Evolutionary conservation across 2,113 vertebrate species (phyloP), one percentile per base, ranked within the genome.

Genomic region (Hyaena hyaena): DNA sequence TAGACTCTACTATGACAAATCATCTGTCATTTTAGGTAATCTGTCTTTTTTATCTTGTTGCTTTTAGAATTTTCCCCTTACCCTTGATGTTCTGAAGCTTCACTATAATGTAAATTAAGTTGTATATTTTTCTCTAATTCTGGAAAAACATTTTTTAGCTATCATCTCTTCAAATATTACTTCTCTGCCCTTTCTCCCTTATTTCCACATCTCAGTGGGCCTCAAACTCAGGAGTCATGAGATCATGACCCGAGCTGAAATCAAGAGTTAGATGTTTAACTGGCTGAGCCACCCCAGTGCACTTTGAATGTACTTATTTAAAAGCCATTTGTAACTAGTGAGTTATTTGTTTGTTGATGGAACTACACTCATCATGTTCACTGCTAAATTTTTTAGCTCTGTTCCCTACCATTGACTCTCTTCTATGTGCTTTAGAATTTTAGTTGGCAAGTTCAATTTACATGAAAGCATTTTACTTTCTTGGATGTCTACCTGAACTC

Each of bases 11-110:
- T 66, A n/a, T 77, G 39, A 95, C n/a, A 95, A 94, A 84, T 79
- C 55, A 77, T 53, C 74, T 90, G 16, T 58, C 48, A 92, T 50
- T 83, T 83, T 86, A 77, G 26, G 15, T 45, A 26, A 65, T 23
- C 28, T 91, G 3, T 43, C 50, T 93, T 93, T 94, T 85, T 23
- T 26, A 31, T 69, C 79, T 93, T 80, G 10, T 21, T 85, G n/a
- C 6, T 93, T 74, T 95, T 43, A 92, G n/a, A 65, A 74, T 76
- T 65, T 83, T 90, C 55, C 89, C 73, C 95, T 87, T n/a, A 86
- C 71, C 97, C 65, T 89, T 90, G 31, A 77, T 89, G 39, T 84
- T 65, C 63, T 87, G 61, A 94, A 88, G 17, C 83, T 83, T 87
- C 9, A 21, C 28, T 73, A 28, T 33, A 87, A 50, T 10, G 24